Conservation (phyloP, 2,797 vertebrate genomes). For the Liasis olivaceus region DNA sequence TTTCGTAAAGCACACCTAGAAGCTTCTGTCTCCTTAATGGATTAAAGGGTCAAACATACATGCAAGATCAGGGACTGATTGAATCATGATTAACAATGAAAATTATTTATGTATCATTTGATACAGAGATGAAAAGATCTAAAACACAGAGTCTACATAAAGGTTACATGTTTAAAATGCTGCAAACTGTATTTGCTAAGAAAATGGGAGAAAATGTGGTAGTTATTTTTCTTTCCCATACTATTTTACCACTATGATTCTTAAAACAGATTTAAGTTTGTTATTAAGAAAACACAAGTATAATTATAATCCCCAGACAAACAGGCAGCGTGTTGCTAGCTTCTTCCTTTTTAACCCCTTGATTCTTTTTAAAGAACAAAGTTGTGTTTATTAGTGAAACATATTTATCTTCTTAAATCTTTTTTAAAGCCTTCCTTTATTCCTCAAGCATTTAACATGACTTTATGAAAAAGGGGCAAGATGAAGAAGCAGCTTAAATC, state of each 20-base stretch:
- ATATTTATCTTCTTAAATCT: background rate
- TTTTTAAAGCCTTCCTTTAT: background rate
- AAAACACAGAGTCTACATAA: background rate
- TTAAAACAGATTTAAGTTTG: background rate
- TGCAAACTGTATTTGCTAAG: background rate
- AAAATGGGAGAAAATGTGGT: background rate
- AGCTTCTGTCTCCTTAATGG: background rate
- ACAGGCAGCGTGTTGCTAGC: background rate
- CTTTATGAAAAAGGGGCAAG: fast-evolving
- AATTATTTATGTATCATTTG: background rate
- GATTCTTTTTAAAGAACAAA: background rate
- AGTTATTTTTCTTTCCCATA: background rate
- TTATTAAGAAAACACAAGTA: background rate
- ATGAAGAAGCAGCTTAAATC: constrained; percentile 22
- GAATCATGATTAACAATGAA: background rate
- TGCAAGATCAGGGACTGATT: constrained; percentile 14
- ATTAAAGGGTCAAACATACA: constrained; percentile 15
- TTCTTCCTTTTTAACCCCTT: background rate
- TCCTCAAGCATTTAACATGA: background rate
- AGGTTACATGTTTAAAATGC: background rate
- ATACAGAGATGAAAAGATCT: background rate
- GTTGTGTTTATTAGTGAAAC: background rate
- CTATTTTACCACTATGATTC: background rate
- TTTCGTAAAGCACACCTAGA: constrained; percentile 40
- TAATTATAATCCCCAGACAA: background rate